Percentiles rank a stretch among this genome's conserved stretches.
phyloP scores from a whole-genome alignment of 2,888 invertebrate species.

The Nemotelus pantherinus region DNA sequence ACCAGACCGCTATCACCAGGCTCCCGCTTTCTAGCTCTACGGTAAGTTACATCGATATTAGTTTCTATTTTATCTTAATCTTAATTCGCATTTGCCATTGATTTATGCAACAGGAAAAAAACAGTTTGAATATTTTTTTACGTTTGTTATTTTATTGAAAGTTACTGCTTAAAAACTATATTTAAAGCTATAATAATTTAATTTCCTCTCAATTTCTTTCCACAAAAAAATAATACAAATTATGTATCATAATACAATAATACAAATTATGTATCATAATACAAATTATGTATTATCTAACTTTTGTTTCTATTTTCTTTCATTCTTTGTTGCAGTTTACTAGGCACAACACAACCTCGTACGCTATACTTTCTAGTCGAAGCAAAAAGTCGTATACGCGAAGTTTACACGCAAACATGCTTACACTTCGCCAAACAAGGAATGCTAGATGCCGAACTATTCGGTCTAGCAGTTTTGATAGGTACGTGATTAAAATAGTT shows the following conservation, averaged over 20 bases:
- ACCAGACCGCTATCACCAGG: constrained; percentile 68
- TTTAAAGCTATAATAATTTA: background rate
- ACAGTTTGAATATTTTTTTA: background rate
- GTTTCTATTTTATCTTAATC: background rate
- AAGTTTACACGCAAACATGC: constrained; percentile 84
- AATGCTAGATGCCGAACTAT: constrained; percentile 83
- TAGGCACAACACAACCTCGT: constrained; percentile 65
- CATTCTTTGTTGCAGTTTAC: constrained; percentile 57
- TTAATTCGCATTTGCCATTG: background rate
- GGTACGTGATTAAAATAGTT: constrained; percentile 68
- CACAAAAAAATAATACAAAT: no score
- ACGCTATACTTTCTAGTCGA: constrained; percentile 69
- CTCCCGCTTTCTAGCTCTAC: constrained; percentile 71
- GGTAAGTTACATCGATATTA: constrained; percentile 55
- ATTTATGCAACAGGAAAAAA: background rate
- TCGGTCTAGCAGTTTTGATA: constrained; percentile 82
- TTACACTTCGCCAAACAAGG: constrained; percentile 81
- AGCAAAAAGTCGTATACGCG: constrained; percentile 83
- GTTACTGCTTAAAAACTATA: background rate
- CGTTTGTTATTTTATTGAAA: background rate
- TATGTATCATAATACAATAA: no score
- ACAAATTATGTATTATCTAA: no score
- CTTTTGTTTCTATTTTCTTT: no score
- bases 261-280: no score
- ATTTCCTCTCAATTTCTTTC: background rate